phyloP scores from a whole-genome alignment of 2,113 vertebrate species.

The Prolemur simus region DNA sequence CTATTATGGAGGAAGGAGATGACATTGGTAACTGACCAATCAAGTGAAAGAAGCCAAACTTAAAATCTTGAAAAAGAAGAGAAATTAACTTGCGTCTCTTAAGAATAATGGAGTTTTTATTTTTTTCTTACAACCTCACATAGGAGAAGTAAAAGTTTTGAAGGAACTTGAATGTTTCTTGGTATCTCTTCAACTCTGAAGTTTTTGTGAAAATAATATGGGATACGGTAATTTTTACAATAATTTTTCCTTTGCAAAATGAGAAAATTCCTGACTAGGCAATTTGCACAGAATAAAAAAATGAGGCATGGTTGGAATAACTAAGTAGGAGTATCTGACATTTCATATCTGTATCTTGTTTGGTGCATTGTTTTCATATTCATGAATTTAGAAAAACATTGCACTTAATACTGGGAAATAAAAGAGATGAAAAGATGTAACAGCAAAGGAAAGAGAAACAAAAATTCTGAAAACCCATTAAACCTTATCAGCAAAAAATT shows the following conservation, averaged over 20 bases:
- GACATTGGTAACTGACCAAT: background rate
- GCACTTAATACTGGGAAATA: background rate
- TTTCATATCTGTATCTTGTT: background rate
- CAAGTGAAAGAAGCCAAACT: background rate
- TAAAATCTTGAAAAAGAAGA: background rate
- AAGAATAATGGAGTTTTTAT: background rate
- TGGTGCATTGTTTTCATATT: background rate
- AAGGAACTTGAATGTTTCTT: background rate
- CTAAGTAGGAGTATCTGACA: background rate
- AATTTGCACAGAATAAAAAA: background rate
- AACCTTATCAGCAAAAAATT: background rate
- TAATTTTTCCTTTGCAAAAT: background rate
- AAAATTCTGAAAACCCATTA: conserved; percentile 23
- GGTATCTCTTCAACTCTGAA: background rate
- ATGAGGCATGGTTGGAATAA: background rate
- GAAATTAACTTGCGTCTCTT: background rate
- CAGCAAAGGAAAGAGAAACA: background rate
- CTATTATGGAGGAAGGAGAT: background rate
- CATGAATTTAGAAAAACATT: background rate
- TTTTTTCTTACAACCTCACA: background rate
- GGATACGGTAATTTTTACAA: background rate
- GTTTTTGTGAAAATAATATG: background rate
- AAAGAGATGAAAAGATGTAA: background rate
- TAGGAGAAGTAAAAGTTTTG: background rate
- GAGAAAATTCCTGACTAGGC: background rate